Conservation (phyloP, 1,140 invertebrate genomes). For the Cotesia typhae region DNA sequence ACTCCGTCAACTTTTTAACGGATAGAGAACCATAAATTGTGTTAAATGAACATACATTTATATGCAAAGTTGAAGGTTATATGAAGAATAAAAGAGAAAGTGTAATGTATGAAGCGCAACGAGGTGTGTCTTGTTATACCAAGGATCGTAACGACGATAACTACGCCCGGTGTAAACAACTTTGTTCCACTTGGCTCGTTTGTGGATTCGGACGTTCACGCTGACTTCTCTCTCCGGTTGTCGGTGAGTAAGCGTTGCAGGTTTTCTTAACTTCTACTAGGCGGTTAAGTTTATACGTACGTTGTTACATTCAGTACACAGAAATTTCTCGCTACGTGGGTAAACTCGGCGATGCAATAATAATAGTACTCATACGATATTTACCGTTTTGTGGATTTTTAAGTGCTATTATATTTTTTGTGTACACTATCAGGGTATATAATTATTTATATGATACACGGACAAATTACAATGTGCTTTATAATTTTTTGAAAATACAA, state of each 20-base stretch:
- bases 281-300: background rate
- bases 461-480: too few relatives aligned
- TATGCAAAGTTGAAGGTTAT: conserved; percentile 15
- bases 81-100: conserved; percentile 3
- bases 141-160: conserved; percentile 26
- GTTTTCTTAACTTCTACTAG: background rate
- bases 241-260: too few relatives aligned
- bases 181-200: conserved; percentile 19
- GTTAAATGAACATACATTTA: conserved; percentile 18
- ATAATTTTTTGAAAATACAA: too few relatives aligned
- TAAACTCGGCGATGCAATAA: conserved; percentile 23
- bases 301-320: background rate
- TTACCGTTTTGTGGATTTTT: background rate
- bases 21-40: conserved; percentile 1
- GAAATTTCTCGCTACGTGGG: conserved; percentile 26
- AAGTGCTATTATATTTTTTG: too few relatives aligned
- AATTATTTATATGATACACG: too few relatives aligned
- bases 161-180: conserved; percentile 35
- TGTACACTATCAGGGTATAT: too few relatives aligned
- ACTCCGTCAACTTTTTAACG: conserved; percentile 10
- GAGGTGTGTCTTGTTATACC: conserved; percentile 18
- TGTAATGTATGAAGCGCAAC: conserved; percentile 6
- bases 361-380: conserved; percentile 18
- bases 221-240: conserved; percentile 12
- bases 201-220: conserved; percentile 30